Percentiles rank a stretch among this genome's conserved stretches.
Conservation (phyloP, 2,113 vertebrate genomes). For the Entomyzon cyanotis region DNA sequence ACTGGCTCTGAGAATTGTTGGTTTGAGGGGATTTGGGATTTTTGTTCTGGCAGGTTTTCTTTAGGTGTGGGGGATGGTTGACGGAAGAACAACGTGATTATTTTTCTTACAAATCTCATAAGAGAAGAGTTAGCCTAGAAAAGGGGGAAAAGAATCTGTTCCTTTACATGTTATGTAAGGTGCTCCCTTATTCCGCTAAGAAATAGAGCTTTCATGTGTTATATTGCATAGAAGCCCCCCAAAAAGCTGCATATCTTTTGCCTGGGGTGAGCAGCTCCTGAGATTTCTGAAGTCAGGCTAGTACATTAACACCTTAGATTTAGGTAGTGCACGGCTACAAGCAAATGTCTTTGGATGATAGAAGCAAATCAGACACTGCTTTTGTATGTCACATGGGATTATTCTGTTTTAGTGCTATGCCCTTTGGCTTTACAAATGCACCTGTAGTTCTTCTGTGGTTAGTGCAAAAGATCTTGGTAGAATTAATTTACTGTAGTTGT, state of each 20-base stretch:
- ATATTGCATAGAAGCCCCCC: background rate
- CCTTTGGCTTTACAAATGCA: slow-evolving; percentile 67
- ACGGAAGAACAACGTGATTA: background rate
- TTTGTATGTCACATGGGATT: slow-evolving; percentile 70
- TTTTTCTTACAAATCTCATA: background rate
- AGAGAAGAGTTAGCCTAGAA: background rate
- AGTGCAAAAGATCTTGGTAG: slow-evolving; percentile 47
- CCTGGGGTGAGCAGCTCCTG: slow-evolving; percentile 61
- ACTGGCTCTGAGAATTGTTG: background rate
- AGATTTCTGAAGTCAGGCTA: slow-evolving; percentile 68
- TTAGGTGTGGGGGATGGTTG: background rate
- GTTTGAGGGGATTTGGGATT: background rate
- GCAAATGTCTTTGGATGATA: slow-evolving; percentile 61
- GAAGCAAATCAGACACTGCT: slow-evolving; percentile 72
- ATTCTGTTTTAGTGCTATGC: slow-evolving; percentile 59
- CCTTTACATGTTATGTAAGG: background rate
- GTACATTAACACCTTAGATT: slow-evolving; percentile 76
- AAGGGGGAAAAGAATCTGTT: background rate
- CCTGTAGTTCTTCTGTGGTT: slow-evolving; percentile 56
- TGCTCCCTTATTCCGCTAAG: background rate
- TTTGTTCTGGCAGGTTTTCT: background rate
- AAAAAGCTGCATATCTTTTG: slow-evolving; percentile 51
- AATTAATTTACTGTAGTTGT: slow-evolving; percentile 28
- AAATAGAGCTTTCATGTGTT: background rate
- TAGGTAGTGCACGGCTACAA: slow-evolving; percentile 51